Evolutionary conservation across 2,797 vertebrate species (phyloP), one percentile per base, ranked within the genome.

Genomic region (Coilia nasus): DNA sequence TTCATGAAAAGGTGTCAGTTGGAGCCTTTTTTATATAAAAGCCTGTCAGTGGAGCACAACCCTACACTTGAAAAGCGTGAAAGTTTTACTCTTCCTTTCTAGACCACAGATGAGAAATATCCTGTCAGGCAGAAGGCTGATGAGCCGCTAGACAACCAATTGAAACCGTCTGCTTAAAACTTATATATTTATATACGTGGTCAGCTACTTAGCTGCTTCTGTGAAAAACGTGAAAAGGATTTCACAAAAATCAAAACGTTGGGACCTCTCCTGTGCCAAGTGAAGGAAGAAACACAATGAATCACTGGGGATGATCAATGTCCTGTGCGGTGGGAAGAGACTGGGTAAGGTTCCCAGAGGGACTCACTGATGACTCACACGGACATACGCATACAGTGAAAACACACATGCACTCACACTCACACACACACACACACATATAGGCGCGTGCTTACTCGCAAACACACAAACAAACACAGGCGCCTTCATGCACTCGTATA

Each of bases 241-340:
- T 31, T 35, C 5, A 78, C 14, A 54, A 78, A 78, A 78, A 44
- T 78, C 31, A 78, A 78, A 41, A 78, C 15, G 35, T 78, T 78
- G 71, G 71, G 71, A 44, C 31, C 71, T 78, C 71, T 78, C 31
- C 31, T 78, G 71, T 78, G 71, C 71, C 35, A 78, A 21, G 71
- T 44, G 71, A 78, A 21, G 71, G 15, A 78, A 44, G 31, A 78
- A 78, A 78, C 31, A 78, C 71, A 78, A 78, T 78, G 71, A 78
- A 78, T 78, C 71, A 78, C 71, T 78, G 15, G 17, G 67, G 28
- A 75, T 78, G 71, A 78, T 78, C 71, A 78, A 44, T 78, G 71
- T 21, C 21, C 15, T 78, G 71, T 41, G 35, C 31, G 19, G 31
- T 82, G 81, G 86, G 86, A 85, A 57, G 6, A 15, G 57, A 82